phyloP scores from a whole-genome alignment of 37 sponge, comb jelly and placozoan species.

The Bolinopsis microptera region DNA sequence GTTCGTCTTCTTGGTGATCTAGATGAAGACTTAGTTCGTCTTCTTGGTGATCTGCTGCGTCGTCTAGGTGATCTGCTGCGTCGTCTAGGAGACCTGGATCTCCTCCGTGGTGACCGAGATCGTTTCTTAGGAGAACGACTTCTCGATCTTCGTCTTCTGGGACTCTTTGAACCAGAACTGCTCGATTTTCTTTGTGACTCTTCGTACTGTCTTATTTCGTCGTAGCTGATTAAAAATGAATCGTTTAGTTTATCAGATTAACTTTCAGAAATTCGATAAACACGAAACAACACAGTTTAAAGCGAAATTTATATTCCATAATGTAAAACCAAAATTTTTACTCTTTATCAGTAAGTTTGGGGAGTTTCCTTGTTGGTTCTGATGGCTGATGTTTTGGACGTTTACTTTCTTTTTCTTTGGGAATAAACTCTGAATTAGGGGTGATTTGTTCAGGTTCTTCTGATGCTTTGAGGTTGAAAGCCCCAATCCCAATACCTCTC shows the following conservation, averaged over 20 bases:
- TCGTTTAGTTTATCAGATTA: no score
- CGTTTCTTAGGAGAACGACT: neutral
- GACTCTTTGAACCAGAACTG: neutral
- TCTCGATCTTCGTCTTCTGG: neutral
- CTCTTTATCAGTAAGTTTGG: slow-evolving; percentile 14
- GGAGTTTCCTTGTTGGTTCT: neutral
- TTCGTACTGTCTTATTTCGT: slow-evolving; percentile 10
- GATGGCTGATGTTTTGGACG: neutral
- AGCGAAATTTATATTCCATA: no score
- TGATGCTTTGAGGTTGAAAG: neutral
- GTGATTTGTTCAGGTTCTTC: neutral
- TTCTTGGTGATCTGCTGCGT: neutral
- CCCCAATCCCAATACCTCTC: neutral
- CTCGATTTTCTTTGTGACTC: no score
- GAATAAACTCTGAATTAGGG: neutral
- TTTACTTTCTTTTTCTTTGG: neutral
- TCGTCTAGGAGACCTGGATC: neutral
- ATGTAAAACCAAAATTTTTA: neutral
- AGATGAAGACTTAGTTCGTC: neutral
- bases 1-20: slow-evolving; percentile 34
- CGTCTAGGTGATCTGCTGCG: neutral
- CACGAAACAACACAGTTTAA: no score
- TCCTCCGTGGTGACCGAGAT: neutral
- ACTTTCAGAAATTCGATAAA: no score
- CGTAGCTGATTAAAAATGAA: neutral